Conservation (phyloP, 1,140 invertebrate species). For the Neodiprion fabricii region DNA sequence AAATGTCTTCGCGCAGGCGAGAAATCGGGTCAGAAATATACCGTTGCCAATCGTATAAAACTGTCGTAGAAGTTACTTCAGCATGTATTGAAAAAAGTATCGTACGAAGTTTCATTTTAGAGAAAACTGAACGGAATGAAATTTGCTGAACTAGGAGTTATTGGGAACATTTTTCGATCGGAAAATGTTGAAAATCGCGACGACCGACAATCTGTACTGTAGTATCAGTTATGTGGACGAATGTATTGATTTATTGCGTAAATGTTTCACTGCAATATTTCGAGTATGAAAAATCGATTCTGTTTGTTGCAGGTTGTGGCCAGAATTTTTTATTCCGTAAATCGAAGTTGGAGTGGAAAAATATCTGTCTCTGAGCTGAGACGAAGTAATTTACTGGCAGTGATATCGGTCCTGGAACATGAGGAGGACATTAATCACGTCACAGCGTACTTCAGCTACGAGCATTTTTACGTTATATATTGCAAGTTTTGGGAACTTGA, state of each 20-base stretch:
- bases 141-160: too few relatives aligned
- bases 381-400: conserved; percentile 85
- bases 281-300: conserved; percentile 19
- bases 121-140: too few relatives aligned
- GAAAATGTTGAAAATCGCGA: too few relatives aligned
- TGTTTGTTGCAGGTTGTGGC: conserved; percentile 81
- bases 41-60: too few relatives aligned
- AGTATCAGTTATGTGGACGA: too few relatives aligned
- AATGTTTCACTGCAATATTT: too few relatives aligned
- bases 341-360: conserved; percentile 95
- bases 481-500: conserved; percentile 99
- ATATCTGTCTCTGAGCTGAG: conserved; percentile 90
- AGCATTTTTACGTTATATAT: conserved; percentile 99
- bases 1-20: too few relatives aligned
- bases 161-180: too few relatives aligned
- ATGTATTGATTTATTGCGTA: too few relatives aligned
- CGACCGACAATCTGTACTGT: too few relatives aligned
- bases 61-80: too few relatives aligned
- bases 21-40: too few relatives aligned
- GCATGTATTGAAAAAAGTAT: conserved; percentile 17
- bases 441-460: conserved; percentile 98
- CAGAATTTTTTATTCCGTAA: conserved; percentile 98
- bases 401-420: conserved; percentile 81
- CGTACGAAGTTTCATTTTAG: conserved; percentile 15
- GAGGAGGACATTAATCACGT: conserved; percentile 98